phyloP scores from a whole-genome alignment of 2,888 invertebrate genomes.

The Mechanitis mazaeus region DNA sequence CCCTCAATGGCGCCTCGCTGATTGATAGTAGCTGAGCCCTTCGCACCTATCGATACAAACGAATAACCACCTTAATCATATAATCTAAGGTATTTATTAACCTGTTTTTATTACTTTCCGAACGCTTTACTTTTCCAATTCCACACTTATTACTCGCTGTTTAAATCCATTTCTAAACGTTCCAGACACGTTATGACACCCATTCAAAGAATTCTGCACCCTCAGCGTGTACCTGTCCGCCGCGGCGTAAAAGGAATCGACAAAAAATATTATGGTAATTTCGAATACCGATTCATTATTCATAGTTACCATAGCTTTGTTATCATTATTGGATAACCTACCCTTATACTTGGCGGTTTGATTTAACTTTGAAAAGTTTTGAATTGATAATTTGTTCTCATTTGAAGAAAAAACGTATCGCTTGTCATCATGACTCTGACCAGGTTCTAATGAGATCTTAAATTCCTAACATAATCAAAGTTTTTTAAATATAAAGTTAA shows the following conservation, averaged over 20 bases:
- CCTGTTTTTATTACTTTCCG: constrained; percentile 30
- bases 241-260: constrained; percentile 69
- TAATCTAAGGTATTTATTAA: constrained; percentile 33
- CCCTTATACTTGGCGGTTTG: constrained; percentile 52
- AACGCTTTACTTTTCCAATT: constrained; percentile 33
- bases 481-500: too few relatives aligned
- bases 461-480: too few relatives aligned
- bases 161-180: constrained; percentile 33
- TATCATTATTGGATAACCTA: constrained; percentile 69
- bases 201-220: constrained; percentile 76
- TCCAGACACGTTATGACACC: constrained; percentile 40
- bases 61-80: constrained; percentile 37
- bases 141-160: constrained; percentile 28
- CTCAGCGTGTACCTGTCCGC: constrained; percentile 72
- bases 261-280: constrained; percentile 75
- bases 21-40: constrained; percentile 70
- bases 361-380: constrained; percentile 36
- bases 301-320: constrained; percentile 71
- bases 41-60: constrained; percentile 47
- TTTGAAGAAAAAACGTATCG: constrained; percentile 41
- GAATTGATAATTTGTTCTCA: constrained; percentile 41
- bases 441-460: constrained; percentile 8
- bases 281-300: constrained; percentile 69
- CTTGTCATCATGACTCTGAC: constrained; percentile 41
- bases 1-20: constrained; percentile 76